A percentile compares a stretch with the other conserved stretches of the same genome.
Evolutionary conservation across 2,113 vertebrate genomes (phyloP).

Genomic region (Caranx ignobilis): DNA sequence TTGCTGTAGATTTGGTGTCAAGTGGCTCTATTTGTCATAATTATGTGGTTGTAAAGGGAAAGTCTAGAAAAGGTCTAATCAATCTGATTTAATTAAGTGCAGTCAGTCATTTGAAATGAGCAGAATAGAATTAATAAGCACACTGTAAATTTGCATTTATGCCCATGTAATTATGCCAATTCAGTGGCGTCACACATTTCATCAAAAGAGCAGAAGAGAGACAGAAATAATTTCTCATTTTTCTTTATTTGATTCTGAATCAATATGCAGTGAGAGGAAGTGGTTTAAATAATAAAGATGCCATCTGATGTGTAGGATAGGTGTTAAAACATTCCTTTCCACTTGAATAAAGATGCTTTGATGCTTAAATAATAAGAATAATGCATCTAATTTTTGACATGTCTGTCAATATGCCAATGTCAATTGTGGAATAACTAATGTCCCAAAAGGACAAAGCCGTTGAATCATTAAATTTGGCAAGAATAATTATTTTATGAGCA

Average conservation of each 20-base stretch:
- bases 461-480: slow-evolving; percentile 1
- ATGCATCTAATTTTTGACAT: slow-evolving; percentile 8
- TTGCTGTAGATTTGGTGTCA: slow-evolving; percentile 79
- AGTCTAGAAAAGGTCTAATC: slow-evolving; percentile 88
- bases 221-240: slow-evolving; percentile 56
- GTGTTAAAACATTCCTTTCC: slow-evolving; percentile 1
- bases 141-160: slow-evolving; percentile 88
- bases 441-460: not conserved
- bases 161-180: slow-evolving; percentile 86
- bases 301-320: not conserved
- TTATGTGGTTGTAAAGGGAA: slow-evolving; percentile 87
- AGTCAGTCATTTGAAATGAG: slow-evolving; percentile 88
- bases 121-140: slow-evolving; percentile 90
- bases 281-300: slow-evolving; percentile 38
- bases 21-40: slow-evolving; percentile 88
- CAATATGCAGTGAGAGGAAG: slow-evolving; percentile 24
- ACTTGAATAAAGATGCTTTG: not conserved
- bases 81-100: slow-evolving; percentile 90
- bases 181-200: slow-evolving; percentile 77
- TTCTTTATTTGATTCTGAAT: slow-evolving; percentile 52
- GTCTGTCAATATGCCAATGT: slow-evolving; percentile 9
- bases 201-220: slow-evolving; percentile 60
- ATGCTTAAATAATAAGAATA: slow-evolving; percentile 9
- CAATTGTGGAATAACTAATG: slow-evolving; percentile 1
- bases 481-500: not conserved